Evolutionary conservation across 2,888 invertebrate genomes (phyloP).

Genomic region (Eupithecia pulchellata): DNA sequence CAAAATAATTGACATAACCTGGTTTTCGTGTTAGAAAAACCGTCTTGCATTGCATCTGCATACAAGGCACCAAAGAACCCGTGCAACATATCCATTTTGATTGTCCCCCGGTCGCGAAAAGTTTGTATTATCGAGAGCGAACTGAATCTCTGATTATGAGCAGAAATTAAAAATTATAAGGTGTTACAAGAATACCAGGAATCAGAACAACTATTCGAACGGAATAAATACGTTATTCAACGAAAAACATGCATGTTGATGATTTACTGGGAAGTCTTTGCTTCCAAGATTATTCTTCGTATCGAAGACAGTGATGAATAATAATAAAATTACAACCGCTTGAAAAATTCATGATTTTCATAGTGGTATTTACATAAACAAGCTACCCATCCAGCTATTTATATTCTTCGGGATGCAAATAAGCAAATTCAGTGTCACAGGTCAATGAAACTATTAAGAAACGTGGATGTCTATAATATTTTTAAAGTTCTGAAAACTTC

Average conservation of each 20-base stretch:
- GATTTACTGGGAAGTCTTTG: conserved; percentile 49
- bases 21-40: too few species aligned
- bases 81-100: too few species aligned
- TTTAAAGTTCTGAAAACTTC: background rate
- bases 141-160: too few species aligned
- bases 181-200: conserved; percentile 38
- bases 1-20: too few species aligned
- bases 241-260: conserved; percentile 47
- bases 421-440: background rate
- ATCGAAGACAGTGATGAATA: conserved; percentile 31
- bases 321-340: background rate
- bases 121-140: too few species aligned
- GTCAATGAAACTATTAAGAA: background rate
- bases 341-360: background rate
- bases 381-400: background rate
- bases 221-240: conserved; percentile 50
- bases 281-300: conserved; percentile 45
- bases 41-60: too few species aligned
- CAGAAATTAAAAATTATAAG: too few species aligned
- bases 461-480: background rate
- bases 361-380: background rate
- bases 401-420: background rate
- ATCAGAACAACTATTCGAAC: conserved; percentile 46
- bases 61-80: too few species aligned
- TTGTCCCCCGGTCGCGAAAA: too few species aligned